Conservation (phyloP, 2,888 invertebrate genomes). For the Zaprionus lineosus region DNA sequence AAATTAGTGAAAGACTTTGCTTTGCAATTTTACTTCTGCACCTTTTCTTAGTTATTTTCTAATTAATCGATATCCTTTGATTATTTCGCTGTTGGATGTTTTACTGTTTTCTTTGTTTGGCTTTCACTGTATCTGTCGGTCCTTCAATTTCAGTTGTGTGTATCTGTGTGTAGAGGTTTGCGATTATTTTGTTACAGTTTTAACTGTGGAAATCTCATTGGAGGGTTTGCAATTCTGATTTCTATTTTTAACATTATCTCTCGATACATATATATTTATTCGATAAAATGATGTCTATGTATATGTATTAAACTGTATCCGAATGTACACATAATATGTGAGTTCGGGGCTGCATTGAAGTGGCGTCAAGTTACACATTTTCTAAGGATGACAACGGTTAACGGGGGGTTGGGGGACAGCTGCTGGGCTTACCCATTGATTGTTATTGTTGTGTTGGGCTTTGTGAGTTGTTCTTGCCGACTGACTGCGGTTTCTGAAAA, state of each 20-base stretch:
- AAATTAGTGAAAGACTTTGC: too few species aligned
- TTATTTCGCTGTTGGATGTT: too few species aligned
- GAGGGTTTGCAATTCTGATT: too few species aligned
- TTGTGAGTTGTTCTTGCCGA: slow-evolving; percentile 39
- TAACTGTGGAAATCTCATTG: too few species aligned
- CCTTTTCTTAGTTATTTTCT: too few species aligned
- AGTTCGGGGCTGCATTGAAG: slow-evolving; percentile 56
- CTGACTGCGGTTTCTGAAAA: slow-evolving; percentile 55
- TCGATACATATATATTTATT: neutral
- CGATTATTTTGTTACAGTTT: too few species aligned
- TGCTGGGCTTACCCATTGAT: neutral
- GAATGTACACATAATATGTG: slow-evolving; percentile 20
- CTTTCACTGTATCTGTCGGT: slow-evolving; percentile 6
- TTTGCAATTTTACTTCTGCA: too few species aligned
- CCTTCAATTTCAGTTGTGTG: neutral
- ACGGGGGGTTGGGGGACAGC: neutral
- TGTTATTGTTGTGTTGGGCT: slow-evolving; percentile 22
- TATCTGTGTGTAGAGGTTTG: too few species aligned
- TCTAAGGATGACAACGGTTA: neutral
- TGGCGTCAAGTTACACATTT: slow-evolving; percentile 57
- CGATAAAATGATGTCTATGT: too few species aligned
- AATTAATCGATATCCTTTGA: too few species aligned
- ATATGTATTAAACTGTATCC: neutral
- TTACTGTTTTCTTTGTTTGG: neutral
- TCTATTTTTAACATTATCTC: too few species aligned